Conservation (phyloP, 2,797 vertebrate genomes). For the Falco concolor region DNA sequence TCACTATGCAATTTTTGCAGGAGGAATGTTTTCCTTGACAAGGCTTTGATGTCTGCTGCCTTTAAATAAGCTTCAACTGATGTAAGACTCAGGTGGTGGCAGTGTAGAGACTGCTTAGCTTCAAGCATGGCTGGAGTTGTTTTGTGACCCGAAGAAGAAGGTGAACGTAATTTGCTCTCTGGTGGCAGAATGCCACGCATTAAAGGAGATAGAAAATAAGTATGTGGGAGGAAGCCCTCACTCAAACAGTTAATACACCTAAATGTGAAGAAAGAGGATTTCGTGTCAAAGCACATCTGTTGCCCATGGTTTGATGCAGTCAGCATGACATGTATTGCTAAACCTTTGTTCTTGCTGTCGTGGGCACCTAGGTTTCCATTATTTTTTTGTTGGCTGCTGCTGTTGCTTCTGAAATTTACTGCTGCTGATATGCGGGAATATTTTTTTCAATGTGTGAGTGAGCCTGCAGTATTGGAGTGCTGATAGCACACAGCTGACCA, state of each 20-base stretch:
- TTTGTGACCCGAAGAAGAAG: background rate
- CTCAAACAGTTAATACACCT: slow-evolving; percentile 1
- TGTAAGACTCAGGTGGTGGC: background rate
- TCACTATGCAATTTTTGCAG: background rate
- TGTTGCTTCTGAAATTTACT: background rate
- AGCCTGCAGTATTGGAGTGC: background rate
- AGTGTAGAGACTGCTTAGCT: background rate
- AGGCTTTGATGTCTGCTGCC: background rate
- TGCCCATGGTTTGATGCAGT: background rate
- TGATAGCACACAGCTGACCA: background rate
- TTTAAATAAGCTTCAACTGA: background rate
- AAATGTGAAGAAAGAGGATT: slow-evolving; percentile 18
- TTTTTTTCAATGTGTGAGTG: background rate
- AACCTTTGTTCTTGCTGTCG: background rate
- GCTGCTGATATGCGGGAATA: background rate
- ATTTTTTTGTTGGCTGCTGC: background rate
- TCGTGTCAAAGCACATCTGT: background rate
- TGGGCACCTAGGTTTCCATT: background rate
- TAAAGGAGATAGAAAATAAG: background rate
- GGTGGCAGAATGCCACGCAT: background rate
- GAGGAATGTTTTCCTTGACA: background rate
- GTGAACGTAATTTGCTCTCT: background rate
- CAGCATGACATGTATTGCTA: background rate
- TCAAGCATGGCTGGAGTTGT: background rate
- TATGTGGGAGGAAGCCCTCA: background rate